phyloP scores from a whole-genome alignment of 92 coral and sea anemone genomes.

The Ricordea florida region DNA sequence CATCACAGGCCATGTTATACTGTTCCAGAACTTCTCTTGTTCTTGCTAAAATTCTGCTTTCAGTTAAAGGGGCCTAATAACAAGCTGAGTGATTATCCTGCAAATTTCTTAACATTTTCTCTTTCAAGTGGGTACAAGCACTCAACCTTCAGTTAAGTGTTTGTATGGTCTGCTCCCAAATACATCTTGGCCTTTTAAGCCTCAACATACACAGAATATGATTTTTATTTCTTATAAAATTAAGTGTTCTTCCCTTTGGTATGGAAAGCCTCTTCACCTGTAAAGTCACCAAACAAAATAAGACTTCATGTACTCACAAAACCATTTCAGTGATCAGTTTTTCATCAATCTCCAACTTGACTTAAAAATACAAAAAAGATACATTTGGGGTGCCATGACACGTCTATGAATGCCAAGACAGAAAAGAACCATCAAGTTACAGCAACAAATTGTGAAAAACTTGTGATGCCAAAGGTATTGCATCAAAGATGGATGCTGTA shows the following conservation, averaged over 20 bases:
- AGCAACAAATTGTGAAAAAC: constrained; percentile 82
- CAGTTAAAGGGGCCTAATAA: constrained; percentile 52
- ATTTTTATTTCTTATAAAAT: no score
- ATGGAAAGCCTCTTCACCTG: no score
- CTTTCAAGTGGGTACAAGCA: not conserved
- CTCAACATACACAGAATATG: no score
- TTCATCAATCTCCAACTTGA: not conserved
- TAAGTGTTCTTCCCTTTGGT: no score
- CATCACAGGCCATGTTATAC: constrained; percentile 99
- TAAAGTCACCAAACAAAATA: no score
- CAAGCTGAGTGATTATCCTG: no score
- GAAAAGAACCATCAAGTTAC: constrained; percentile 70
- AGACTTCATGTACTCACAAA: no score
- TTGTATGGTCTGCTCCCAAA: not conserved
- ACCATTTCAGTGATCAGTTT: no score
- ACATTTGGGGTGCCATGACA: constrained; percentile 94
- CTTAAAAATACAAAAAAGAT: constrained; percentile 65
- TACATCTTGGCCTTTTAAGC: no score
- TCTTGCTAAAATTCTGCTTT: constrained; percentile 83
- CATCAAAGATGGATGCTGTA: constrained; percentile 75
- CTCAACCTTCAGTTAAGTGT: no score
- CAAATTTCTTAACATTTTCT: not conserved
- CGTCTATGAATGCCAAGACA: constrained; percentile 91
- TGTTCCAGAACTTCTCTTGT: constrained; percentile 89
- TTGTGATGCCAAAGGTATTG: constrained; percentile 92